Percentiles rank a stretch among this genome's conserved stretches.
Evolutionary conservation across 2,113 vertebrate genomes (phyloP).

Genomic region (Orycteropus afer): DNA sequence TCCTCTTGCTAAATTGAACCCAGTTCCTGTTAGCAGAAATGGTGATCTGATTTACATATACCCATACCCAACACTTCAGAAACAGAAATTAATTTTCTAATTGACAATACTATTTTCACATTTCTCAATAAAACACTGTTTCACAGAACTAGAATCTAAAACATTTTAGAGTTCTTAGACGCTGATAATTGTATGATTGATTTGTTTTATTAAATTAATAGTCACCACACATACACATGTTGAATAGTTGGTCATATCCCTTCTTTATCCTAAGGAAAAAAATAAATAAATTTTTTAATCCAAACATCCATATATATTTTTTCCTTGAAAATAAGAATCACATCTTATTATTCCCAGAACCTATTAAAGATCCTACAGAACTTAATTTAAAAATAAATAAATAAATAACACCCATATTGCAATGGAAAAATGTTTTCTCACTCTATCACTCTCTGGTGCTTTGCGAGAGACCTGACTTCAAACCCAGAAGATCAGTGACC

Average conservation of each 20-base stretch:
- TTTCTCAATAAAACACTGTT: background rate
- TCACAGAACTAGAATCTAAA: background rate
- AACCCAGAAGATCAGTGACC: background rate
- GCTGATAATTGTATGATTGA: background rate
- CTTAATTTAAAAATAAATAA: no score
- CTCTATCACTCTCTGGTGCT: background rate
- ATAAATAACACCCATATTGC: background rate
- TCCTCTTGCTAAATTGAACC: background rate
- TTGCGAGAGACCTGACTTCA: background rate
- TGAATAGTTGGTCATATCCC: background rate
- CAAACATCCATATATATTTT: background rate
- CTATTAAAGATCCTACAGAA: background rate
- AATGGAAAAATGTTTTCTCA: background rate
- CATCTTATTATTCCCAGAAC: background rate
- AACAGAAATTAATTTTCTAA: background rate
- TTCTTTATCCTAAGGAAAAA: constrained; percentile 20
- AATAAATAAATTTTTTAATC: background rate
- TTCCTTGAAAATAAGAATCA: background rate
- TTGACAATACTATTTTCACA: background rate
- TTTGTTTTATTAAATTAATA: constrained; percentile 16
- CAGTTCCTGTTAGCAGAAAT: background rate
- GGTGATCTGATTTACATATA: background rate
- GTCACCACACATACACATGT: background rate
- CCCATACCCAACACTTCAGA: background rate
- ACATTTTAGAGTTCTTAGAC: background rate